Evolutionary conservation across 2,113 vertebrate genomes (phyloP), one percentile per base, ranked within the genome.

Genomic region (Triplophysa tibetana): DNA sequence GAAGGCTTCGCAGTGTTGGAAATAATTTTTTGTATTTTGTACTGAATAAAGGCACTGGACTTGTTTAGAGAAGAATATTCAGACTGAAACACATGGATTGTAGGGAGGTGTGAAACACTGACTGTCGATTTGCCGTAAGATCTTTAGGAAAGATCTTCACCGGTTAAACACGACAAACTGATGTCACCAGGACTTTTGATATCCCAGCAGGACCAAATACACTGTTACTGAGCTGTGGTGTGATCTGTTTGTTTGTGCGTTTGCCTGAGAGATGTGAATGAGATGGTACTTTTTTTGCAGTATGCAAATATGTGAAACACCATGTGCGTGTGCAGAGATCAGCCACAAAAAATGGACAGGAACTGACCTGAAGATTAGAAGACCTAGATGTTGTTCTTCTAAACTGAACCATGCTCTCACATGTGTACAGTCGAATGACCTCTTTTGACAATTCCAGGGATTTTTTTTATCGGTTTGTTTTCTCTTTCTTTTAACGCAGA

Each of bases 141-240:
- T 58, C 78, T 72, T 52, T 66, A 1, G 50, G 61, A 41, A 66
- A 73, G 70, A 78, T 83, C 85, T 86, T 89, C 87, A 88, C 88
- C 88, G 85, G 87, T 79, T 61, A 61, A 67, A 11, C 38, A 88
- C 84, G 83, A 89, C 73, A 85, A 79, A 86, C 29, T 52, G 56
- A 86, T 26, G 81, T 81, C 73, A 62, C 70, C 62, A 61, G 60
- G 79, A 86, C 60, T 77, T 82, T 80, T 85, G 77, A 86, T 81
- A 87, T 82, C 86, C 89, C 82, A 87, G 87, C 85, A 87, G 90
- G 90, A 93, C 92, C 90, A 91, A 91, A 91, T 83, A 83, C 89
- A 92, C 88, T 90, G 87, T 89, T 85, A 86, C 88, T 88, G 85
- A 88, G 78, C 77, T 83, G 77, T 83, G 64, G 77, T 80, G 69